Evolutionary conservation across 2,113 vertebrate genomes (phyloP).

Genomic region (Dicerorhinus sumatrensis): DNA sequence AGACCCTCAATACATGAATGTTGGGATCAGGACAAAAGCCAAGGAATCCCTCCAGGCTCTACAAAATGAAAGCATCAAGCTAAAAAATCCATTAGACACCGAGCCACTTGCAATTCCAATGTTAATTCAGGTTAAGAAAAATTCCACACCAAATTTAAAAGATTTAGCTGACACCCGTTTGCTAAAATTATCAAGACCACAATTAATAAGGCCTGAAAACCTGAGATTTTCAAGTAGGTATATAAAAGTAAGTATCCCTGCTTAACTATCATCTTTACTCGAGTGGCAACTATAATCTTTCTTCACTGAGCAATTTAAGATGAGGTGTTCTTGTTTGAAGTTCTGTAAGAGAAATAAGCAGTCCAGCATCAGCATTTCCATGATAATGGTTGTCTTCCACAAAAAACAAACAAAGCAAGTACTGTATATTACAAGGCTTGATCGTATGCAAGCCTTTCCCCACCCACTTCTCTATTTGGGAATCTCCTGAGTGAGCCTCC

Average conservation of each 20-base stretch:
- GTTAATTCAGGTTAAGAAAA: background rate
- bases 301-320: background rate
- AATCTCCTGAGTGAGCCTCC: background rate
- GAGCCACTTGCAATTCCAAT: background rate
- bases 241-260: background rate
- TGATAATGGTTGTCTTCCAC: background rate
- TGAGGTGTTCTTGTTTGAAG: background rate
- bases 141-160: background rate
- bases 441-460: fast-evolving
- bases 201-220: background rate
- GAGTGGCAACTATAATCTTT: background rate
- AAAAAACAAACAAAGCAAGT: background rate
- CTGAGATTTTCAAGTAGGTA: background rate
- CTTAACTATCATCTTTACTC: background rate
- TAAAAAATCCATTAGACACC: fast-evolving
- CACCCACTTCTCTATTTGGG: background rate
- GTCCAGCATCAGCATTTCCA: background rate
- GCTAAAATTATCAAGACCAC: background rate
- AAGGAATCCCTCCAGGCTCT: background rate
- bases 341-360: background rate
- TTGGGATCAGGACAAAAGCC: background rate
- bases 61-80: background rate
- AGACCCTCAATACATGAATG: background rate
- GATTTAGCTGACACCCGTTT: background rate
- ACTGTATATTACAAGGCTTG: background rate